Base-by-base conservation (phyloP, 2,888 invertebrate species). In the Melikaiella ostensackeni region DNA sequence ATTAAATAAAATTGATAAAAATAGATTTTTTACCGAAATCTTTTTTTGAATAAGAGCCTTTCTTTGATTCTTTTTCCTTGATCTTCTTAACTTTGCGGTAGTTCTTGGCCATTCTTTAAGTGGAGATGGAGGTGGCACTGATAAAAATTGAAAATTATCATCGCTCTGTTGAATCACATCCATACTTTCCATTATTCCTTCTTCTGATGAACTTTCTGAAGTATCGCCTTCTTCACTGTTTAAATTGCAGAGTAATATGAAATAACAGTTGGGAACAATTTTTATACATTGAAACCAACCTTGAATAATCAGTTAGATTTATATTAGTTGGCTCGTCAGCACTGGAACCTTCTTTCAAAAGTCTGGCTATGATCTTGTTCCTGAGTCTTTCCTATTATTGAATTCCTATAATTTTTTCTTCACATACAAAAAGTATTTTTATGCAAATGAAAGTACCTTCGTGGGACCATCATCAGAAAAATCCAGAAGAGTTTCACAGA, bases 401-500 rank as follows among this genome's bases (percentile, higher is more conserved):
- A 24, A 76, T 42, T 42, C 4, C 42, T 4, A 16, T 42, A 1
- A 24, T 9, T 24, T 24, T 27, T 13, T 9, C 11, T 57, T 57
- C 11, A 3, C 11, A 24, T 57, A 9, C 2, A 21, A 24, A 24
- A 57, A 63, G 33, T n/a, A 13, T 38, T 63, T 35, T 21, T 9
- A 38, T 13, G 2, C 13, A 24, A 42, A 1, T 24, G 89, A 81
- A 19, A 30, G 2, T 93, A 95, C 95, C 94, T 97, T 97, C 88
- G 94, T 94, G 0, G 97, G 96, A 91, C 96, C 95, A 84, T 96
- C 95, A 89, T 97, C 98, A 88, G 96, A 97, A 92, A 97, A 98
- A 91, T 98, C 98, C 82, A 98, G 92, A 38, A 98, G 92, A 0
- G 98, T 98, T 92, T 98, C 97, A 92, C 98, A 98, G 92, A 98